These are phyloP conservation scores for Peribatodes rhomboidaria DNA, from an alignment of 2,888 invertebrate genomes.

Conservation along the genomic window DNA sequence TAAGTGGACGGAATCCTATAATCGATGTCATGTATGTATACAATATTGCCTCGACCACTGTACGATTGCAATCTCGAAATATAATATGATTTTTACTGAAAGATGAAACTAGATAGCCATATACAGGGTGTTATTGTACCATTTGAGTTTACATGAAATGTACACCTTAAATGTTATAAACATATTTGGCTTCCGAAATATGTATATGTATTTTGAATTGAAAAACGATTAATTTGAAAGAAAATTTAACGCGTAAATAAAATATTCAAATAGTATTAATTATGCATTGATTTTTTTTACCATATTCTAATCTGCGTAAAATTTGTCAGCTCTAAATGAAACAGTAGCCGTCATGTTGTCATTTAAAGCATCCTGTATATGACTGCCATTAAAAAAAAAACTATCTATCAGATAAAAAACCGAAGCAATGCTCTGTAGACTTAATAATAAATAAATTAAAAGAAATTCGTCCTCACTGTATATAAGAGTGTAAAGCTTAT, in stretches of 20 bases:
- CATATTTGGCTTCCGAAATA: no score
- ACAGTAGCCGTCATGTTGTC: no score
- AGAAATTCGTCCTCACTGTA: constrained; percentile 47
- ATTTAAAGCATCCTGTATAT: background rate
- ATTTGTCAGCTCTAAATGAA: no score
- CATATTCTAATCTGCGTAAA: no score
- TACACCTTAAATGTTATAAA: no score
- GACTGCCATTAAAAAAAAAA: background rate
- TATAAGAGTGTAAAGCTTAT: constrained; percentile 52
- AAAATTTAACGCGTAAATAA: no score
- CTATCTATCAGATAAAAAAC: background rate
- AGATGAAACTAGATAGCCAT: no score
- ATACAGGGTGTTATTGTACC: no score
- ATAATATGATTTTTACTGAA: background rate
- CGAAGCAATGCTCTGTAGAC: constrained; percentile 19
- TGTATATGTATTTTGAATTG: no score
- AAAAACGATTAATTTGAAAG: no score
- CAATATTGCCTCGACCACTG: constrained; percentile 2
- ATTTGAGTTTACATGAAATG: background rate
- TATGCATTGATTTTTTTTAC: no score
- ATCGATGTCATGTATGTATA: background rate
- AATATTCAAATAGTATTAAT: no score
- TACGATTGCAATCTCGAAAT: background rate
- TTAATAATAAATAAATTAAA: constrained; percentile 35
- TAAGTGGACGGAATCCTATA: background rate